phyloP scores from a whole-genome alignment of 2,797 vertebrate species.

The Sardinella longiceps region DNA sequence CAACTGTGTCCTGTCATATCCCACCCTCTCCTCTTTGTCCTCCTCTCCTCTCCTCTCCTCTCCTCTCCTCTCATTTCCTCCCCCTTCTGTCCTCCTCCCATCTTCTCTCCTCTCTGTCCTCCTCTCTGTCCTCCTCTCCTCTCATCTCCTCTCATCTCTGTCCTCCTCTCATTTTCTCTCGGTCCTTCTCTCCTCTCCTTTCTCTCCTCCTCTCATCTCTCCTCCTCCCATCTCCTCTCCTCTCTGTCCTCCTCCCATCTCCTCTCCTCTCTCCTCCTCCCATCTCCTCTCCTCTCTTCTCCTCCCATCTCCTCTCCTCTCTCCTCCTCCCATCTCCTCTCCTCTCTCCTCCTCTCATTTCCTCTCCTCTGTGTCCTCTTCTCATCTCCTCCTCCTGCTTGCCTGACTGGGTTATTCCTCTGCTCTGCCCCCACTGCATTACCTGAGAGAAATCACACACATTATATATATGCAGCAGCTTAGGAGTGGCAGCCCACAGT shows the following conservation, averaged over 20 bases:
- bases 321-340: neutral
- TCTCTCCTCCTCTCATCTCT: too few relatives aligned
- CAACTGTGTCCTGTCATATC: neutral
- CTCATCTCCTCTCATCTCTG: neutral
- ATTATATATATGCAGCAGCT: neutral
- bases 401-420: neutral
- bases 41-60: neutral
- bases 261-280: neutral
- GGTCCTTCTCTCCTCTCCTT: neutral
- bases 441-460: neutral
- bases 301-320: neutral
- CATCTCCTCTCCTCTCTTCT: neutral
- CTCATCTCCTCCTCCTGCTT: conserved; percentile 27
- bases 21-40: conserved; percentile 45
- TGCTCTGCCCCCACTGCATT: neutral
- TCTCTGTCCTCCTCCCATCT: neutral
- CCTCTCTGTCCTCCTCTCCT: neutral
- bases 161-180: neutral
- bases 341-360: neutral
- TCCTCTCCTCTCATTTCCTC: too few relatives aligned
- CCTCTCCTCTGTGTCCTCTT: conserved; percentile 32
- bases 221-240: neutral
- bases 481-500: neutral
- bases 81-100: neutral
- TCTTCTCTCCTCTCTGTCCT: neutral